Evolutionary conservation across 1,140 invertebrate species (phyloP), one percentile per base, ranked within the genome.

Genomic region (Chrysopa pallens): DNA sequence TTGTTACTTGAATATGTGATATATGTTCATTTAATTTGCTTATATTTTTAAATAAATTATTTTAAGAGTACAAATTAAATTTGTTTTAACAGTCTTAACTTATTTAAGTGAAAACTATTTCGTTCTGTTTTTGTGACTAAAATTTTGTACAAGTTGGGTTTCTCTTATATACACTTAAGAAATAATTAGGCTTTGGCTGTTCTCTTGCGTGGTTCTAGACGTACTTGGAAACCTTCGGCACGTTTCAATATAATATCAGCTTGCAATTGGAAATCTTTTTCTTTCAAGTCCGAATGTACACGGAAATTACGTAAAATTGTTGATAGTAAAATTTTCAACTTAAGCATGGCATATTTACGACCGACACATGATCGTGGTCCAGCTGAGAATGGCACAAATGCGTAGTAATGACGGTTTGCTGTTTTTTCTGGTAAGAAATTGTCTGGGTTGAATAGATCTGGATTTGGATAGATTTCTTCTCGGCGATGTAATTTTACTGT

Each of bases 261-360:
- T 56, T 84, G 76, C 0, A 88, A 67, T 45, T 73, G 64, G 58
- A 80, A 83, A 44, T 88, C 76, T 17, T 73, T 61, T 46, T 83
- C 74, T 42, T 72, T 71, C 7, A 81, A 56, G 44, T 76, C 70
- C 1, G 80, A 80, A 9, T 62, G 61, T 13, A 83, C 64, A 38
- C 73, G 73, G 65, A 79, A 96, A 53, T 86, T 84, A 29, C 87
- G 72, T 39, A 95, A 64, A 28, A 95, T 76, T 12, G 83, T 86
- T 0, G 88, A 80, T 6, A 95, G 63, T 1, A 91, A 62, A n/a
- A 87, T 76, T 60, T 91, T 91, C 44, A 85, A 66, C 56, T 93
- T 89, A 38, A 89, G 64, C 64, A 86, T 72, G 1, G 88, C 88
- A 62, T 91, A 92, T 62, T 84, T 86, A 40, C 84, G 82, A 43